Evolutionary conservation across 2,113 vertebrate genomes (phyloP), one percentile per base, ranked within the genome.

Genomic region (Ceyx margarethae): DNA sequence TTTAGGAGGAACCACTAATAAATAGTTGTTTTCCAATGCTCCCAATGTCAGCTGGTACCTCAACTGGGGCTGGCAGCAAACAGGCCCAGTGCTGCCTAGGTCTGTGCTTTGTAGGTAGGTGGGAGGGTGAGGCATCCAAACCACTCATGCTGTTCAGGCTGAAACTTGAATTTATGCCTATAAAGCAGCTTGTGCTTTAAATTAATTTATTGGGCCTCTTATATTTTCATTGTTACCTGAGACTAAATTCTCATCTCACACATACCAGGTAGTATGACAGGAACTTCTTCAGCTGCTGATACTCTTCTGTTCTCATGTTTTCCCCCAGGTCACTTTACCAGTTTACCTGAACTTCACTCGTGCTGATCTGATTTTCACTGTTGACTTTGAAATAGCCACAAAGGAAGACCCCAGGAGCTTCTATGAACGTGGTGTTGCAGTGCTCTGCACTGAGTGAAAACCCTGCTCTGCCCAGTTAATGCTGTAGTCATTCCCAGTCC

Each of bases 311-410:
- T 5, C 58, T 72, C 6, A 0, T 53, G 9, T 69, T 72, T 73
- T 21, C 62, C 29, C 87, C 10, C 89, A 99, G 99, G 99, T 99
- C 61, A 99, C 99, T 29, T 93, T 99, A 26, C 99, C 99, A 0
- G 99, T 99, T 88, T 99, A 99, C 95, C 98, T 99, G 95, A 99
- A 99, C 97, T 99, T 99, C 97, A 99, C 99, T 46, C 98, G 99
- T 20, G 98, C 99, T 0, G 99, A 99, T 92, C 98, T 99, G 53
- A 99, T 99, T 97, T 99, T 99, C 98, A 99, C 99, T 0, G 99
- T 99, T 8, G 99, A 99, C 96, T 99, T 99, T 0, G 99, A 99
- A 95, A 99, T 99, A 15, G 99, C 99, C 51, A 99, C 98, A 57
- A 99, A 99, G 96, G 99, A 99, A 79, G 99, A 99, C 40, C 99